phyloP scores from a whole-genome alignment of 2,113 vertebrate species.

The Stomatorhinus ivindoensis region DNA sequence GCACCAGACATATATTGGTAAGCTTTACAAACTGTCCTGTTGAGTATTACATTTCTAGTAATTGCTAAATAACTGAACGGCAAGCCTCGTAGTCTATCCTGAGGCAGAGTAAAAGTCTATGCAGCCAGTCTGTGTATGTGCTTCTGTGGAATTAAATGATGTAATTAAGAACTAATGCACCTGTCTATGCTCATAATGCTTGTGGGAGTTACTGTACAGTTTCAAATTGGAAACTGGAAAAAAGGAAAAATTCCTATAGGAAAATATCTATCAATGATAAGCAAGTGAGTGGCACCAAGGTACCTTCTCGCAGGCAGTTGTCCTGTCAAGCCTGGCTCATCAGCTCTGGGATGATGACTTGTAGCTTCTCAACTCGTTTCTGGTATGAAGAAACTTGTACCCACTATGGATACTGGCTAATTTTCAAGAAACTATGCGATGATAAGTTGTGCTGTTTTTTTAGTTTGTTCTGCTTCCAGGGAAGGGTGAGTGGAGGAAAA shows the following conservation, averaged over 20 bases:
- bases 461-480: neutral
- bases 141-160: neutral
- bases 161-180: neutral
- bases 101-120: neutral
- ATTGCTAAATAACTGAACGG: neutral
- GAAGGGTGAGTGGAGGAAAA: neutral
- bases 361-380: neutral
- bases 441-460: neutral
- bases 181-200: neutral
- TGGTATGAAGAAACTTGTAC: no score
- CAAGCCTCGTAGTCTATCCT: neutral
- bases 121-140: neutral
- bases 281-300: neutral
- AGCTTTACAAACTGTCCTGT: neutral
- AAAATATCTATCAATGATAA: neutral
- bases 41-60: neutral
- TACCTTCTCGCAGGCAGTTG: neutral
- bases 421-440: neutral
- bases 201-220: neutral
- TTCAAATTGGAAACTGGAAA: neutral
- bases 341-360: neutral
- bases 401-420: neutral
- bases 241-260: neutral
- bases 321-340: neutral
- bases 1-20: neutral